phyloP scores from a whole-genome alignment of 1,140 invertebrate genomes.

The Antheraea pernyi region DNA sequence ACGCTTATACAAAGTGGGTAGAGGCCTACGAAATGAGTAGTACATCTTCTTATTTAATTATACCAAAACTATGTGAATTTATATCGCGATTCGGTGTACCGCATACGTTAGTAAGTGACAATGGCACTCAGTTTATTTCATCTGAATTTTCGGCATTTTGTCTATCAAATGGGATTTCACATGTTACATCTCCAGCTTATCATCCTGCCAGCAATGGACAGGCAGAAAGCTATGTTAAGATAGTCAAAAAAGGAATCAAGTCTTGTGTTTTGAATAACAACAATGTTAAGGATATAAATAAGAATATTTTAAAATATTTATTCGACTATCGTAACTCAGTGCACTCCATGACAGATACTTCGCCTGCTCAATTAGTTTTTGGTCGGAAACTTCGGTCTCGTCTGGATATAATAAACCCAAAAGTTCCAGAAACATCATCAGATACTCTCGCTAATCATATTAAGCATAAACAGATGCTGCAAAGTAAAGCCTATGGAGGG shows the following conservation, averaged over 20 bases:
- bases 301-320: constrained; percentile 29
- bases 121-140: constrained; percentile 27
- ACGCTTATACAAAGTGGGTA: too few species aligned
- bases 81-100: constrained; percentile 27
- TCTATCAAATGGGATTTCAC: constrained; percentile 21
- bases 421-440: constrained; percentile 8
- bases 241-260: constrained; percentile 31
- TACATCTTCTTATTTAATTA: background rate
- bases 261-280: constrained; percentile 20
- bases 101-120: constrained; percentile 27
- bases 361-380: constrained; percentile 31
- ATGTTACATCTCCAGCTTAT: constrained; percentile 29
- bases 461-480: constrained; percentile 26
- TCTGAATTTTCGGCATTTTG: constrained; percentile 26
- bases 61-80: constrained; percentile 28
- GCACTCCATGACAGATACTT: constrained; percentile 18
- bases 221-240: constrained; percentile 27
- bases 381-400: constrained; percentile 27
- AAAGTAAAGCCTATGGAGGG: constrained; percentile 15
- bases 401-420: constrained; percentile 26
- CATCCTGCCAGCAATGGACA: constrained; percentile 28
- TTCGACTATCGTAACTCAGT: constrained; percentile 32
- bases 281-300: constrained; percentile 8
- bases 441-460: constrained; percentile 6
- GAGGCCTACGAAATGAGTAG: too few species aligned